Percentiles rank a stretch among this genome's conserved stretches.
These are phyloP conservation scores for Andrena fulva DNA, from an alignment of 2,888 invertebrate genomes.

Conservation along the genomic window DNA sequence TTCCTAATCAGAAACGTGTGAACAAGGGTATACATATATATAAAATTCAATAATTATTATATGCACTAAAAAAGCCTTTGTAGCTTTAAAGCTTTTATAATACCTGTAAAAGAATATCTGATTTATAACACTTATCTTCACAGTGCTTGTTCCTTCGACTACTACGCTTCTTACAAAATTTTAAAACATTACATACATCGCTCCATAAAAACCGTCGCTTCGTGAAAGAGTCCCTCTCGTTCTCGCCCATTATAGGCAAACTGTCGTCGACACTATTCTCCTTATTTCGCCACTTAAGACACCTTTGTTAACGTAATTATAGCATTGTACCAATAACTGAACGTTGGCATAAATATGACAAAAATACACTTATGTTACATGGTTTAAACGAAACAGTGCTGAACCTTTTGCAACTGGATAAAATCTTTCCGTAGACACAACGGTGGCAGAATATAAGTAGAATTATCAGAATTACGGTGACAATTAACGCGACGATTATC, in stretches of 20 bases:
- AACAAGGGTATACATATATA: not conserved
- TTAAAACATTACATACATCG: slow-evolving; percentile 18
- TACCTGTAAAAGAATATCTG: slow-evolving; percentile 8
- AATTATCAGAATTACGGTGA: slow-evolving; percentile 27
- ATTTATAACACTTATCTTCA: slow-evolving; percentile 13
- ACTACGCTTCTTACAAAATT: not conserved
- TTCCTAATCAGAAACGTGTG: slow-evolving; percentile 38
- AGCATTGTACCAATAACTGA: slow-evolving; percentile 31
- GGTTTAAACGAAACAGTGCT: slow-evolving; percentile 13
- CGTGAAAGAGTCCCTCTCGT: not conserved
- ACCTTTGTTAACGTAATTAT: slow-evolving; percentile 51
- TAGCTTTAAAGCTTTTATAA: not conserved
- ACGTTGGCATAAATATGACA: slow-evolving; percentile 9
- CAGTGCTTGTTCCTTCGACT: not conserved
- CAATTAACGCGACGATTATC: slow-evolving; percentile 28
- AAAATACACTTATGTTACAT: slow-evolving; percentile 14
- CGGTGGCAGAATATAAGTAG: slow-evolving; percentile 43
- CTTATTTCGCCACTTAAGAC: slow-evolving; percentile 17
- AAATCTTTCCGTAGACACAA: slow-evolving; percentile 35
- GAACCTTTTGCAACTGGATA: slow-evolving; percentile 45
- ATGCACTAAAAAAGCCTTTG: not conserved
- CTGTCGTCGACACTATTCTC: not conserved
- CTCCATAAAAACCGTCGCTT: slow-evolving; percentile 20
- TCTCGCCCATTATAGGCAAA: slow-evolving; percentile 13
- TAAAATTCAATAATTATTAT: slow-evolving; percentile 2